Conservation (phyloP, 2,797 vertebrate species). For the Lacerta viridis region DNA sequence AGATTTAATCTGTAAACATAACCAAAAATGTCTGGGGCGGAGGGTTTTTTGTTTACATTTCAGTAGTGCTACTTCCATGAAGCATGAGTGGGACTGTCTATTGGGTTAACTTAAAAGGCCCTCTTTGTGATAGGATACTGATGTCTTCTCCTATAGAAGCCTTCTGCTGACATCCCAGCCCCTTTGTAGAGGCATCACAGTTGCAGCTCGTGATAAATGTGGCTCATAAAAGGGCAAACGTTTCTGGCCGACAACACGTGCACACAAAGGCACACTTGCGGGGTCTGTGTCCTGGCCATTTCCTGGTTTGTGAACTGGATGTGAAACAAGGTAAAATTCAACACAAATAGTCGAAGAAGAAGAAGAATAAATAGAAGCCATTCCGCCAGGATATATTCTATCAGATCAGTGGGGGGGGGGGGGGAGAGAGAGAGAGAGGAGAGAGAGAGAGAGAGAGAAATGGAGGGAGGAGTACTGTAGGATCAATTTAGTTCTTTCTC, state of each 20-base stretch:
- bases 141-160: conserved; percentile 69
- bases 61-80: conserved; percentile 78
- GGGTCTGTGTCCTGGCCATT: background rate
- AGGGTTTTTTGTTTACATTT: conserved; percentile 81
- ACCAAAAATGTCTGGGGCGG: conserved; percentile 77
- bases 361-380: background rate
- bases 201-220: conserved; percentile 74
- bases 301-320: background rate
- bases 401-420: too few relatives aligned
- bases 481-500: background rate
- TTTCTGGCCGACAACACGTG: background rate
- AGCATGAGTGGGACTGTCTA: conserved; percentile 74
- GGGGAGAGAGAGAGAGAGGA: too few relatives aligned
- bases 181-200: conserved; percentile 74
- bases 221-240: conserved; percentile 64
- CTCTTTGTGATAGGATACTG: conserved; percentile 60
- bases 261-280: background rate
- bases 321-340: background rate
- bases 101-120: conserved; percentile 70
- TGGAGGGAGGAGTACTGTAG: background rate
- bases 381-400: too few relatives aligned
- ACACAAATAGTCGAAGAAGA: background rate
- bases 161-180: conserved; percentile 75
- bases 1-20: conserved; percentile 86
- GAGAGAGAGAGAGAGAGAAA: too few relatives aligned